Percentiles rank a stretch among this genome's conserved stretches.
These are phyloP conservation scores for Paralvinella palmiformis DNA, from an alignment of 1,140 invertebrate genomes.

Conservation along the genomic window DNA sequence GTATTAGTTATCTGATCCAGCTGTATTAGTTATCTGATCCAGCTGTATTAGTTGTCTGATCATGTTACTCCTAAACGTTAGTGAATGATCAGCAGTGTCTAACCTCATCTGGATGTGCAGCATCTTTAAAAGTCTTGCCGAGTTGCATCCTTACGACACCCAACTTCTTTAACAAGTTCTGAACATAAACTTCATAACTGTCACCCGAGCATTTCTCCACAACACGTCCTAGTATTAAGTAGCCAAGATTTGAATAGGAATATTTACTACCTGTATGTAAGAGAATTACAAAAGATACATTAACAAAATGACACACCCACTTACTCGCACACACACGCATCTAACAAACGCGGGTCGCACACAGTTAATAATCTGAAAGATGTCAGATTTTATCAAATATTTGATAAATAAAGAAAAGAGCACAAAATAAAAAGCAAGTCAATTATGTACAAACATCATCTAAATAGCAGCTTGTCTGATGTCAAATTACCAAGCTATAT, in stretches of 20 bases:
- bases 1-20: not conserved
- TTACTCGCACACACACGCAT: too few relatives aligned
- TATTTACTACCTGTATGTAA: not conserved
- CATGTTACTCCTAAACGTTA: not conserved
- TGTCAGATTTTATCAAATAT: too few relatives aligned
- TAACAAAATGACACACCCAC: too few relatives aligned
- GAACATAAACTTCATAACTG: not conserved
- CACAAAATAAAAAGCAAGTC: too few relatives aligned
- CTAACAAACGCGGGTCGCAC: too few relatives aligned
- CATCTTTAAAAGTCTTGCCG: not conserved
- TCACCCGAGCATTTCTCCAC: not conserved
- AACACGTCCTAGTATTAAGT: not conserved
- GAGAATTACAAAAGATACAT: too few relatives aligned
- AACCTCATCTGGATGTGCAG: not conserved
- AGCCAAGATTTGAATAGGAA: not conserved
- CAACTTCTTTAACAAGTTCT: not conserved
- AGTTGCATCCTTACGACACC: not conserved
- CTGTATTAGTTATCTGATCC: not conserved
- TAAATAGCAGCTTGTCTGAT: too few relatives aligned
- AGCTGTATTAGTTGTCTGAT: not conserved
- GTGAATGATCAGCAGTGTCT: not conserved
- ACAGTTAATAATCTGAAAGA: too few relatives aligned
- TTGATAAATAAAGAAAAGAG: too few relatives aligned
- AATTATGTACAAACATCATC: too few relatives aligned
- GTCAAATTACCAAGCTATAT: too few relatives aligned